phyloP scores from a whole-genome alignment of 2,797 vertebrate genomes.

The Pogoniulus pusillus region DNA sequence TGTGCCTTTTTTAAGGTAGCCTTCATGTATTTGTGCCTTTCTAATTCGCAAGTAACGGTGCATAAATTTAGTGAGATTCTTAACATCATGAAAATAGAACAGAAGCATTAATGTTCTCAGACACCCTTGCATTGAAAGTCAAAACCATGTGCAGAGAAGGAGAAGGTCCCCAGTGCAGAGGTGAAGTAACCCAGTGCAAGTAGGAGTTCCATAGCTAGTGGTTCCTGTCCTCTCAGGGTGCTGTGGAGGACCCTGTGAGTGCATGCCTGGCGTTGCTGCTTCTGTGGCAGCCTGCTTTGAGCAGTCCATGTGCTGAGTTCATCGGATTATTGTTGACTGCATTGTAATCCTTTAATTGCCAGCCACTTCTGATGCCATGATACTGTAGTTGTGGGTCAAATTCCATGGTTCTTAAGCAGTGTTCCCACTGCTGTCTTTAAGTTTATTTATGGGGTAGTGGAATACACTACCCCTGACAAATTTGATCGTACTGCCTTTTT shows the following conservation, averaged over 20 bases:
- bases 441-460: not conserved
- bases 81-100: not conserved
- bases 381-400: constrained; percentile 10
- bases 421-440: not conserved
- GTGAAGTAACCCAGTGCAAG: not conserved
- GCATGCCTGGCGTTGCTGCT: rapidly evolving
- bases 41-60: not conserved
- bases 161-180: not conserved
- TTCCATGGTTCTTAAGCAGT: not conserved
- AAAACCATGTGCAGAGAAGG: not conserved
- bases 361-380: constrained; percentile 43
- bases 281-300: not conserved
- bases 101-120: not conserved
- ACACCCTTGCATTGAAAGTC: not conserved
- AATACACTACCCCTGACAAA: rapidly evolving
- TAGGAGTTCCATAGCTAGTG: not conserved
- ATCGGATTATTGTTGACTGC: constrained; percentile 4
- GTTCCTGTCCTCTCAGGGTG: not conserved
- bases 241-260: rapidly evolving
- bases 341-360: constrained; percentile 60
- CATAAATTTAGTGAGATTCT: not conserved
- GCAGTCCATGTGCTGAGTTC: not conserved
- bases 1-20: not conserved
- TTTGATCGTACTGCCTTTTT: rapidly evolving
- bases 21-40: not conserved